A percentile compares a stretch with the other conserved stretches of the same genome.
These are phyloP conservation scores for Drosophila albomicans DNA, from an alignment of 1,140 invertebrate genomes.

Conservation along the genomic window DNA sequence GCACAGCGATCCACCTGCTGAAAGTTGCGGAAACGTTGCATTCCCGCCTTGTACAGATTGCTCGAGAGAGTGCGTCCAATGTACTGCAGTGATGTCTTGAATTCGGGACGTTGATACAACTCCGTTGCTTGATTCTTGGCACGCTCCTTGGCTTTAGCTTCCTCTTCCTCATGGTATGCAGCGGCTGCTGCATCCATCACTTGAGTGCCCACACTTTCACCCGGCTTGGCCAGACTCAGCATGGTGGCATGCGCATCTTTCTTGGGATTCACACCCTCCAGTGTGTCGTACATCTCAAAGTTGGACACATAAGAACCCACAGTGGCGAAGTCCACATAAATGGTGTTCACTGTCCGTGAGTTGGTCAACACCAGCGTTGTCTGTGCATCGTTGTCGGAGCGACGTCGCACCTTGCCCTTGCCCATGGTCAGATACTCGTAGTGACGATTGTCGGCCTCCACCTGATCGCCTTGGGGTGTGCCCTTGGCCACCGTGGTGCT, in stretches of 20 bases:
- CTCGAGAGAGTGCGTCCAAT: slow-evolving; percentile 67
- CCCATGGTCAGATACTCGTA: slow-evolving; percentile 89
- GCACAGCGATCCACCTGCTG: slow-evolving; percentile 86
- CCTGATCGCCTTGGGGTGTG: slow-evolving; percentile 85
- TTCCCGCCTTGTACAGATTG: slow-evolving; percentile 49
- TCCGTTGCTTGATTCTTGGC: neutral
- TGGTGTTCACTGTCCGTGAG: slow-evolving; percentile 87
- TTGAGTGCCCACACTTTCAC: neutral
- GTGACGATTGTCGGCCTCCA: slow-evolving; percentile 87
- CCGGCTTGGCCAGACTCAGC: neutral
- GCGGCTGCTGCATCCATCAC: neutral
- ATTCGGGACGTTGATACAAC: slow-evolving; percentile 31
- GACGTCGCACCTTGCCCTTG: slow-evolving; percentile 88
- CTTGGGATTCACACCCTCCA: slow-evolving; percentile 32
- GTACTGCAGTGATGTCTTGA: slow-evolving; percentile 52
- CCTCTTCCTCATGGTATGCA: slow-evolving; percentile 22
- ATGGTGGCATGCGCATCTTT: neutral
- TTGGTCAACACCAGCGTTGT: slow-evolving; percentile 87
- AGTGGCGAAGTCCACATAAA: slow-evolving; percentile 85
- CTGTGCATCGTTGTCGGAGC: slow-evolving; percentile 88
- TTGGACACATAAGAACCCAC: slow-evolving; percentile 88
- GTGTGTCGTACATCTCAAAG: slow-evolving; percentile 90
- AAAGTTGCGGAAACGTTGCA: slow-evolving; percentile 71
- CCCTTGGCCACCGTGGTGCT: slow-evolving; percentile 87
- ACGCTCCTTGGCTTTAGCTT: slow-evolving; percentile 26